These are phyloP conservation scores for Recurvirostra avosetta DNA, from an alignment of 2,113 vertebrate genomes.

Conservation along the genomic window DNA sequence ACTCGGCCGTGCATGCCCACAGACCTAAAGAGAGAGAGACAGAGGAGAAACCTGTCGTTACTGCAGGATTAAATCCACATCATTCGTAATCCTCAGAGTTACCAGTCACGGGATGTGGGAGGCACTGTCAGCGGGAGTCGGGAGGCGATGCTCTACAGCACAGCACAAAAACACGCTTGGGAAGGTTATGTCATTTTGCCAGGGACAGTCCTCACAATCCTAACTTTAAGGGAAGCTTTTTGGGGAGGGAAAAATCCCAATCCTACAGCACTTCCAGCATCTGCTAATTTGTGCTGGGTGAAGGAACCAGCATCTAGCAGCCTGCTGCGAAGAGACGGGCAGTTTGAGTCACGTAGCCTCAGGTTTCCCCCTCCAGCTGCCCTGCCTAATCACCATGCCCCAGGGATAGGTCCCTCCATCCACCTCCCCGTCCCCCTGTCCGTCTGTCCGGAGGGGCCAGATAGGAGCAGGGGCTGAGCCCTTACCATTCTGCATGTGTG, in stretches of 20 bases:
- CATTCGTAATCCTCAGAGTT: not conserved
- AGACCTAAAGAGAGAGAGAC: slow-evolving; percentile 74
- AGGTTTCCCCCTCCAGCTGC: not conserved
- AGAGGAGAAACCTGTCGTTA: not conserved
- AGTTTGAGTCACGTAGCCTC: not conserved
- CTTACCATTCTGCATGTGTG: slow-evolving; percentile 91
- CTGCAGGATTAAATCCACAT: not conserved
- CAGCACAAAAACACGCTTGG: not conserved
- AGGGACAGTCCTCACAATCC: not conserved
- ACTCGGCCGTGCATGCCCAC: slow-evolving; percentile 95
- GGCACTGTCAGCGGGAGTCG: accelerated
- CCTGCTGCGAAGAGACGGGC: not conserved
- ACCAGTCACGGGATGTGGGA: not conserved
- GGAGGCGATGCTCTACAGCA: not conserved
- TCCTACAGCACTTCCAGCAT: not conserved
- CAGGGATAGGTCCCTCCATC: not conserved
- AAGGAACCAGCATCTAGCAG: not conserved
- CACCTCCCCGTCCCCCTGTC: not conserved
- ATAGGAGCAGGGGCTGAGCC: not conserved
- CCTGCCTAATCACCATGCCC: not conserved
- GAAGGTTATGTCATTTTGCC: not conserved
- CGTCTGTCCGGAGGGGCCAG: not conserved
- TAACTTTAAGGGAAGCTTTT: not conserved
- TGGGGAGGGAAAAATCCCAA: not conserved
- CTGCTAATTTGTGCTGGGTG: not conserved